Base-by-base conservation (phyloP, 2,113 vertebrate genomes). In the Rattus rattus region DNA sequence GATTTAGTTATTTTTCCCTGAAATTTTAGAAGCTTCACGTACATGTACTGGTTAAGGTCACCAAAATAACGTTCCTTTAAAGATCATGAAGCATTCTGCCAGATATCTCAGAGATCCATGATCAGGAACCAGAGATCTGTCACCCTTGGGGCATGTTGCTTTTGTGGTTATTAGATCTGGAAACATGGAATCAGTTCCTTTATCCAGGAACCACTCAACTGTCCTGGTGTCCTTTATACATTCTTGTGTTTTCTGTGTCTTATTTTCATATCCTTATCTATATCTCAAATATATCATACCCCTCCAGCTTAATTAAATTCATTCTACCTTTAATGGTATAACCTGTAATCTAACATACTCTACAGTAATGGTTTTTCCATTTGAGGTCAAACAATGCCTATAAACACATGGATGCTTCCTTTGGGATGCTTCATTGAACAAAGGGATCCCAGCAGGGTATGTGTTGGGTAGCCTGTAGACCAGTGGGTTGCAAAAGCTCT, bases 321-420 rank as follows among this genome's bases (percentile, higher is more conserved):
- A 83, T 17, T 16, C 14, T 2, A 63, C 11, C 8, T 72, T 52
- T 49, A 39, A 90, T 80, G 33, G 5, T 20, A 75, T 16, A 61
- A 16, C 83, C 47, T 90, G 73, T 90, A 79, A 89, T 69, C 1
- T 67, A 24, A 8, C 10, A 61, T 43, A 43, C 24, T 63, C 59
- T 33, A 79, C 3, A 54, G 2, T 39, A 70, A 84, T 26, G 63
- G 65, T 28, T n/a, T 52, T 54, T 70, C 7, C 20, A 7, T 26
- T 43, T 92, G 67, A 92, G 30, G 10, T 69, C 61, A 49, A 47
- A 43, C 49, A 69, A 26, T n/a, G 39, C 28, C 63, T 59, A 20
- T 5, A 12, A 63, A 17, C 8, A 30, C 0, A 22, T 20, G n/a
- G 59, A 2, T 4, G 17, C 10, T 75, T 12, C 6, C 19, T 43